Percentiles rank a stretch among this genome's conserved stretches.
phyloP scores from a whole-genome alignment of 1,140 invertebrate species.

The Drosophila lowei region DNA sequence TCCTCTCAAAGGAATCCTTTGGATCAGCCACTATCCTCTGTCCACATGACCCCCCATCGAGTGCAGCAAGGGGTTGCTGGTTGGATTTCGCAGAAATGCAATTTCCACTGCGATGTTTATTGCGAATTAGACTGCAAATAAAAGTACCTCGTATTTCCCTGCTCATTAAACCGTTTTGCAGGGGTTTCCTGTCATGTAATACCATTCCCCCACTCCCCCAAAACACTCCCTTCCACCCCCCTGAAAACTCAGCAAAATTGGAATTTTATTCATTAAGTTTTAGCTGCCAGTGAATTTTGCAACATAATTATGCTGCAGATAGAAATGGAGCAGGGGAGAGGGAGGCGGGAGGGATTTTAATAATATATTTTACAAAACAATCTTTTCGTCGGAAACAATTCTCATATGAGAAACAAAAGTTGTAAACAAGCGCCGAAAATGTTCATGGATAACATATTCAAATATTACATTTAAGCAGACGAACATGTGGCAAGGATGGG shows the following conservation, averaged over 20 bases:
- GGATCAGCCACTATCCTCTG: neutral
- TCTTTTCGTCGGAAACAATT: constrained; percentile 52
- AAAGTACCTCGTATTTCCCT: constrained; percentile 5
- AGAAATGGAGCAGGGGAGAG: constrained; percentile 13
- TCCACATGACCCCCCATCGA: constrained; percentile 4
- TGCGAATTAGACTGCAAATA: constrained; percentile 17
- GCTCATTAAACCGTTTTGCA: constrained; percentile 8
- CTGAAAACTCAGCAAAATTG: neutral
- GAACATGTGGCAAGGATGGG: neutral
- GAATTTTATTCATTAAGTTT: constrained; percentile 48
- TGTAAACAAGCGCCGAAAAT: constrained; percentile 58
- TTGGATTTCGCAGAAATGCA: constrained; percentile 23
- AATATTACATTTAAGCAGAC: constrained; percentile 40
- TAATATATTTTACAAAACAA: constrained; percentile 65
- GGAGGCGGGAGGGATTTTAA: constrained; percentile 42
- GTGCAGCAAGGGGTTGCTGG: neutral
- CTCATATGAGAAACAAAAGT: constrained; percentile 58
- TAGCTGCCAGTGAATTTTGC: constrained; percentile 11
- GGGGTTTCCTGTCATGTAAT: constrained; percentile 27
- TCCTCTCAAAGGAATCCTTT: constrained; percentile 2
- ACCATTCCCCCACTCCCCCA: constrained; percentile 2
- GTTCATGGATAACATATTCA: constrained; percentile 59
- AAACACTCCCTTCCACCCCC: neutral
- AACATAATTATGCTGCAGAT: constrained; percentile 45
- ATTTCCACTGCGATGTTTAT: constrained; percentile 33